These are phyloP conservation scores for Euwallacea similis DNA, from an alignment of 1,140 invertebrate species.

Conservation along the genomic window DNA sequence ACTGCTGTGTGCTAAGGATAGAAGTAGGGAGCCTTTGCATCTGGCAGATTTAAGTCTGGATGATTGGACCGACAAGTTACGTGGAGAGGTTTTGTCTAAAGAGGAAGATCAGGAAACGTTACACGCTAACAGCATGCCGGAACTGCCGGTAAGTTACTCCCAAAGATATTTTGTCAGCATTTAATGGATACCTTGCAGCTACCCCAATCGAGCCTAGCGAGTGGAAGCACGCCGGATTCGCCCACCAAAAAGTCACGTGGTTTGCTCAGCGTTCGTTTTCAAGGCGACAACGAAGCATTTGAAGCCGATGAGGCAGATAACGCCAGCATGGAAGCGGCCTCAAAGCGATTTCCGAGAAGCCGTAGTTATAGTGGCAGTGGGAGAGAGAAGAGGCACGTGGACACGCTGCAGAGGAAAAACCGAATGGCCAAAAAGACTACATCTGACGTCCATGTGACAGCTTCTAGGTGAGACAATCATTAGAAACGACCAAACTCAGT, in stretches of 20 bases:
- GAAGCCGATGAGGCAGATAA: constrained; percentile 58
- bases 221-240: constrained; percentile 47
- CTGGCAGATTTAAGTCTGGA: constrained; percentile 57
- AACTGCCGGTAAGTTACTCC: constrained; percentile 55
- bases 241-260: constrained; percentile 49
- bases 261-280: constrained; percentile 64
- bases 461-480: constrained; percentile 22
- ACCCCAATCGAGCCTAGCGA: constrained; percentile 33
- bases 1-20: constrained; percentile 60
- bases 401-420: constrained; percentile 48
- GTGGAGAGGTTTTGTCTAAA: not conserved
- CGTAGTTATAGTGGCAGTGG: constrained; percentile 51
- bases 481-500: not conserved
- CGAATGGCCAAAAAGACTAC: constrained; percentile 49
- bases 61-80: constrained; percentile 51
- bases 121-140: constrained; percentile 61
- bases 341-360: constrained; percentile 53
- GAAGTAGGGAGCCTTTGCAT: constrained; percentile 62
- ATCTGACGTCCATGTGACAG: constrained; percentile 40
- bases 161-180: not conserved
- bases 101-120: constrained; percentile 46
- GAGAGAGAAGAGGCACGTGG: constrained; percentile 42
- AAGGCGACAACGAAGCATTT: constrained; percentile 63
- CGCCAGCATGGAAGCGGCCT: constrained; percentile 44
- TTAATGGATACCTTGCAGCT: constrained; percentile 12